Conservation (phyloP, 1,140 invertebrate genomes). For the Archivesica marissinica region DNA sequence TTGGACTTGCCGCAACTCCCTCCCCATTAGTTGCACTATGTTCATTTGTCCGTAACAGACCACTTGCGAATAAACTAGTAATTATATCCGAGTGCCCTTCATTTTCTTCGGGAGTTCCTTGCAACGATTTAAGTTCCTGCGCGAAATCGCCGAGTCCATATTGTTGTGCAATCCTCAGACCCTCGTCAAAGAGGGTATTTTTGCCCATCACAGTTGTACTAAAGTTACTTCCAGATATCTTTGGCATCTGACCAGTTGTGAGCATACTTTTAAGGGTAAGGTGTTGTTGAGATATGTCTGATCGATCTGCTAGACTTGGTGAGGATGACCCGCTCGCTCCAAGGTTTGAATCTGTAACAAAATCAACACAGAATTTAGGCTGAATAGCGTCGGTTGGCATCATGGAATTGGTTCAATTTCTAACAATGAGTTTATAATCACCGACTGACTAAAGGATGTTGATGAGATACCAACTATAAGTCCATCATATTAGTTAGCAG, state of each 20-base stretch:
- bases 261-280: slow-evolving; percentile 35
- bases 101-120: slow-evolving; percentile 50
- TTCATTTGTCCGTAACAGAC: neutral
- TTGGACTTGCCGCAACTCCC: neutral
- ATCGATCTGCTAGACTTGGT: slow-evolving; percentile 20
- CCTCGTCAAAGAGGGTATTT: slow-evolving; percentile 82
- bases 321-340: slow-evolving; percentile 65
- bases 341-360: slow-evolving; percentile 65
- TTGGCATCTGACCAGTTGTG: slow-evolving; percentile 22
- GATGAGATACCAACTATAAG: too few species aligned
- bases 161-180: slow-evolving; percentile 81
- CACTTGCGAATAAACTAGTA: slow-evolving; percentile 3
- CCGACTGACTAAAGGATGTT: too few species aligned
- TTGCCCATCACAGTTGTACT: slow-evolving; percentile 56
- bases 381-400: too few species aligned
- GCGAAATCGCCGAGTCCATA: slow-evolving; percentile 83
- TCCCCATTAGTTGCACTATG: slow-evolving; percentile 12
- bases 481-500: too few species aligned
- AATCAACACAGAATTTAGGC: too few species aligned
- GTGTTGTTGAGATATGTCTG: neutral
- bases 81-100: slow-evolving; percentile 15
- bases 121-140: slow-evolving; percentile 77
- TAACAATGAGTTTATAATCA: too few species aligned
- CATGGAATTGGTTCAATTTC: too few species aligned
- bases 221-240: slow-evolving; percentile 22